phyloP scores from a whole-genome alignment of 1,140 invertebrate genomes.

The Drosophila mayri region DNA sequence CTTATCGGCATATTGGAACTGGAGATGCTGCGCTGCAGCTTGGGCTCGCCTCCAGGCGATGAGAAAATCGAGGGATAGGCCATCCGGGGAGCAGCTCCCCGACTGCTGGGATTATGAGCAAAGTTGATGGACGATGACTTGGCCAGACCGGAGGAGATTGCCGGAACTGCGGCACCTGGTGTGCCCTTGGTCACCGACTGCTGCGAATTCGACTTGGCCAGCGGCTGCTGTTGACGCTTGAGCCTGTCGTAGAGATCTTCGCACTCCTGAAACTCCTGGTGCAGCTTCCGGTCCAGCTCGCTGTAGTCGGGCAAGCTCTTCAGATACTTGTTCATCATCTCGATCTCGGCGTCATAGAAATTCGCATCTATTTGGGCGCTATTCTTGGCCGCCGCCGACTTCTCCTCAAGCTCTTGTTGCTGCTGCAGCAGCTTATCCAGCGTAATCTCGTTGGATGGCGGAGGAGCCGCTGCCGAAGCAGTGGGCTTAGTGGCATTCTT shows the following conservation, averaged over 20 bases:
- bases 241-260: slow-evolving; percentile 82
- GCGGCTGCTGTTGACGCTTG: slow-evolving; percentile 68
- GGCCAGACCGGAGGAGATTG: slow-evolving; percentile 27
- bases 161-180: slow-evolving; percentile 2
- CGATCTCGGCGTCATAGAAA: slow-evolving; percentile 84
- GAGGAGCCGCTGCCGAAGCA: background rate
- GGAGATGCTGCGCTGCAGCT: slow-evolving; percentile 79
- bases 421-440: slow-evolving; percentile 75
- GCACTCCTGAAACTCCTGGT: slow-evolving; percentile 83
- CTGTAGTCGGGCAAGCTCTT: slow-evolving; percentile 84
- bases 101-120: slow-evolving; percentile 48
- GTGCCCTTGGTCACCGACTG: slow-evolving; percentile 49
- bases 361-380: slow-evolving; percentile 78
- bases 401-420: slow-evolving; percentile 75
- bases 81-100: slow-evolving; percentile 38
- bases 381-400: slow-evolving; percentile 66
- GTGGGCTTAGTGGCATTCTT: slow-evolving; percentile 39
- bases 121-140: slow-evolving; percentile 78
- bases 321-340: slow-evolving; percentile 85
- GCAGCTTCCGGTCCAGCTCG: slow-evolving; percentile 80
- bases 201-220: slow-evolving; percentile 79
- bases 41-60: slow-evolving; percentile 53
- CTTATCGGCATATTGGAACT: slow-evolving; percentile 75
- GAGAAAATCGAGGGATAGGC: slow-evolving; percentile 82
- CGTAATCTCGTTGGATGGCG: slow-evolving; percentile 46